A percentile compares a stretch with the other conserved stretches of the same genome.
Evolutionary conservation across 1,140 invertebrate genomes (phyloP).

Genomic region (Brachionus paranguensis): DNA sequence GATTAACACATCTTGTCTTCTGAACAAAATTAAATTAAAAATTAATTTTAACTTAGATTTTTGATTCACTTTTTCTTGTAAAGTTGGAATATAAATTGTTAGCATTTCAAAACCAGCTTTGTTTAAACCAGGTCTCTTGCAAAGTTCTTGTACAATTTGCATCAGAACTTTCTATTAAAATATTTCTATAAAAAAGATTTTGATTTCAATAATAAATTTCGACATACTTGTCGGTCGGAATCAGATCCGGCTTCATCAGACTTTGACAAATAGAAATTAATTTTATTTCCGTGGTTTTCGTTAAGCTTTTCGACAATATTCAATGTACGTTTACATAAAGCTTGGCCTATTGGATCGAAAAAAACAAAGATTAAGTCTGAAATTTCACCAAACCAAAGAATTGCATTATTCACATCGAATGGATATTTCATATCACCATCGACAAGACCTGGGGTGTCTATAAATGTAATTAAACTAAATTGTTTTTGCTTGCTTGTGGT

Average conservation of each 20-base stretch:
- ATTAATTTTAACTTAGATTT: background rate
- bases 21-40: background rate
- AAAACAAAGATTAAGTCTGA: slow-evolving; percentile 64
- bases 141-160: slow-evolving; percentile 65
- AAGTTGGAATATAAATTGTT: slow-evolving; percentile 61
- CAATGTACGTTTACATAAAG: slow-evolving; percentile 62
- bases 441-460: slow-evolving; percentile 63
- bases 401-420: slow-evolving; percentile 62
- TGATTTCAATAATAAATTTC: background rate
- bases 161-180: slow-evolving; percentile 60
- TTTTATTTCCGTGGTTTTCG: slow-evolving; percentile 59
- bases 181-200: no score
- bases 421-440: slow-evolving; percentile 66
- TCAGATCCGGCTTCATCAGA: slow-evolving; percentile 64
- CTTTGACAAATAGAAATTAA: slow-evolving; percentile 62
- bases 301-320: slow-evolving; percentile 61
- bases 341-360: slow-evolving; percentile 65
- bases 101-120: slow-evolving; percentile 63
- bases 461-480: slow-evolving; percentile 63
- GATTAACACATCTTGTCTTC: slow-evolving; percentile 59
- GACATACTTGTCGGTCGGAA: slow-evolving; percentile 56
- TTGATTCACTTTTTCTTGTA: slow-evolving; percentile 42
- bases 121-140: slow-evolving; percentile 62
- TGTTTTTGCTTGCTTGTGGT: slow-evolving; percentile 62
- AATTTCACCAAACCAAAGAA: slow-evolving; percentile 61